Percentiles rank a stretch among this genome's conserved stretches.
Evolutionary conservation across 2,113 vertebrate genomes (phyloP).

Genomic region (Apaloderma vittatum): DNA sequence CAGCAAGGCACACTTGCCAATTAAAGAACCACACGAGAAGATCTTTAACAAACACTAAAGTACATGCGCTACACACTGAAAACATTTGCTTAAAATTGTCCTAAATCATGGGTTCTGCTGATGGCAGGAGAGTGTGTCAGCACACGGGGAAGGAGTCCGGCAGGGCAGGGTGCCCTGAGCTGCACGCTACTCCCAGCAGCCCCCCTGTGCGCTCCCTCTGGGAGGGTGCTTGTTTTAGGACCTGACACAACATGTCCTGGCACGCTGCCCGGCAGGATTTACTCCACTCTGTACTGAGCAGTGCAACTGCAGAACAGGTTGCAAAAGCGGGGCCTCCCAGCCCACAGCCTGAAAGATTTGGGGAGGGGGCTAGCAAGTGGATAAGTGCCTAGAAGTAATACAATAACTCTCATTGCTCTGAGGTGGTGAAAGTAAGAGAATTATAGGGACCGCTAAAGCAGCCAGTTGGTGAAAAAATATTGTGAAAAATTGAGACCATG

Average conservation of each 20-base stretch:
- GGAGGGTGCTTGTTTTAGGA: not conserved
- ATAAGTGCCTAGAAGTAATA: too few relatives aligned
- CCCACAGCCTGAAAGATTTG: not conserved
- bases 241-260: accelerated
- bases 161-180: not conserved
- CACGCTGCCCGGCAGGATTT: accelerated
- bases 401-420: not conserved
- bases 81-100: not conserved
- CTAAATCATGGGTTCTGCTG: not conserved
- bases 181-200: accelerated
- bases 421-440: not conserved
- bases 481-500: not conserved
- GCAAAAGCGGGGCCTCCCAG: not conserved
- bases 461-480: not conserved
- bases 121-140: not conserved
- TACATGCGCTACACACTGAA: not conserved
- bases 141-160: not conserved
- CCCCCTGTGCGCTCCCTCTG: not conserved
- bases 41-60: not conserved
- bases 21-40: not conserved
- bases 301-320: not conserved
- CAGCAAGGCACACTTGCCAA: accelerated
- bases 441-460: not conserved
- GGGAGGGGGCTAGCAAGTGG: not conserved
- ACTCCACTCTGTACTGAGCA: not conserved